A percentile compares a stretch with the other conserved stretches of the same genome.
These are phyloP conservation scores for Sinocyclocheilus grahami DNA, from an alignment of 2,113 vertebrate genomes.

Conservation along the genomic window DNA sequence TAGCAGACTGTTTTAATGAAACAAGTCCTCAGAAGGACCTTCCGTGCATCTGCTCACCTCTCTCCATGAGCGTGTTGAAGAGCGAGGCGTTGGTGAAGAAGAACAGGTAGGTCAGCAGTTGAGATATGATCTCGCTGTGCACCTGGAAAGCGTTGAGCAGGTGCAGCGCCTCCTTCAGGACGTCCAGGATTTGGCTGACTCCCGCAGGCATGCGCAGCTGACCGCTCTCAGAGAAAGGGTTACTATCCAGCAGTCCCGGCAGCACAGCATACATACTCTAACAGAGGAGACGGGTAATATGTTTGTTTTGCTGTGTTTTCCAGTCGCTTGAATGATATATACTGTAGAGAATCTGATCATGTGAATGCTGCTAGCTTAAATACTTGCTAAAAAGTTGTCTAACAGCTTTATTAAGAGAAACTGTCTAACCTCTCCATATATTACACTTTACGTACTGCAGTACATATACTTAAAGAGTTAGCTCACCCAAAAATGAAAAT, in stretches of 20 bases:
- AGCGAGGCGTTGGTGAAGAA: constrained; percentile 82
- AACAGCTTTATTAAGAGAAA: too few relatives aligned
- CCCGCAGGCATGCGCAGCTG: constrained; percentile 70
- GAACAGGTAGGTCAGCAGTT: constrained; percentile 79
- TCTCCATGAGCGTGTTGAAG: constrained; percentile 81
- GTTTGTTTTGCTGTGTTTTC: neutral
- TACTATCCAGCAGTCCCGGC: constrained; percentile 76
- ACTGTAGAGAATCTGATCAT: too few relatives aligned
- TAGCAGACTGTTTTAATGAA: too few relatives aligned
- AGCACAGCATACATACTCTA: constrained; percentile 77
- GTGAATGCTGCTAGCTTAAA: too few relatives aligned
- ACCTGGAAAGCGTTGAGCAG: constrained; percentile 74
- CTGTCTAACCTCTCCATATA: neutral
- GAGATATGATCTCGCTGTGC: constrained; percentile 74
- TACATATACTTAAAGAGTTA: neutral
- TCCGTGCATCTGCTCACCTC: constrained; percentile 67
- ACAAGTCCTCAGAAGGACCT: neutral
- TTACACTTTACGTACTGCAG: neutral
- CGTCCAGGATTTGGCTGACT: constrained; percentile 68
- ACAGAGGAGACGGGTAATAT: neutral
- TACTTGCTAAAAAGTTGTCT: too few relatives aligned
- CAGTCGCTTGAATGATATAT: neutral
- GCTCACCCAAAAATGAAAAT: too few relatives aligned
- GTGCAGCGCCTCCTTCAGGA: constrained; percentile 74
- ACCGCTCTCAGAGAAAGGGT: constrained; percentile 75